Conservation (phyloP, 2,113 vertebrate species). For the Corythornis cristatus region DNA sequence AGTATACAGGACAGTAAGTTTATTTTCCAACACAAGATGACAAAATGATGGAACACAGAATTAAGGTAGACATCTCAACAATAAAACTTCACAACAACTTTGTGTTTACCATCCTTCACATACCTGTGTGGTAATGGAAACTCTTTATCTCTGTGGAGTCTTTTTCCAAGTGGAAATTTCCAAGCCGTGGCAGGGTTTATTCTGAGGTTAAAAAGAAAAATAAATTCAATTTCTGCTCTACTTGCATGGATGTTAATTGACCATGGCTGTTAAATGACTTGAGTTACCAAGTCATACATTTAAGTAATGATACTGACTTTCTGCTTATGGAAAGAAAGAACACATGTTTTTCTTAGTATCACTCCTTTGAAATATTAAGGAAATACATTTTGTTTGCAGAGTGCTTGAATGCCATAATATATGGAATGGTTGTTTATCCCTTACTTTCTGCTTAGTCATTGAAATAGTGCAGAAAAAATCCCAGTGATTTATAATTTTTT, state of each 20-base stretch:
- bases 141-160: not conserved
- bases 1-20: not conserved
- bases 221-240: not conserved
- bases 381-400: not conserved
- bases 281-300: not conserved
- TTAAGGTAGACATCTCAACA: not conserved
- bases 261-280: not conserved
- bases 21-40: not conserved
- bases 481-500: not conserved
- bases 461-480: not conserved
- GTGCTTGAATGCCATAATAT: not conserved
- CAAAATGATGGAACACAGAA: not conserved
- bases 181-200: not conserved
- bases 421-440: not conserved
- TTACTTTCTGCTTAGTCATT: not conserved
- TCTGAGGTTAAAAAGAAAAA: not conserved
- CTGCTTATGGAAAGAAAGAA: not conserved
- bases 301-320: not conserved
- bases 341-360: not conserved
- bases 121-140: not conserved
- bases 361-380: not conserved
- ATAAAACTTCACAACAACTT: not conserved
- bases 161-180: not conserved
- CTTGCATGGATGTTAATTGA: not conserved
- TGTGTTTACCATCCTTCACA: not conserved